These are phyloP conservation scores for Eurois occulta DNA, from an alignment of 2,888 invertebrate genomes.

Conservation along the genomic window DNA sequence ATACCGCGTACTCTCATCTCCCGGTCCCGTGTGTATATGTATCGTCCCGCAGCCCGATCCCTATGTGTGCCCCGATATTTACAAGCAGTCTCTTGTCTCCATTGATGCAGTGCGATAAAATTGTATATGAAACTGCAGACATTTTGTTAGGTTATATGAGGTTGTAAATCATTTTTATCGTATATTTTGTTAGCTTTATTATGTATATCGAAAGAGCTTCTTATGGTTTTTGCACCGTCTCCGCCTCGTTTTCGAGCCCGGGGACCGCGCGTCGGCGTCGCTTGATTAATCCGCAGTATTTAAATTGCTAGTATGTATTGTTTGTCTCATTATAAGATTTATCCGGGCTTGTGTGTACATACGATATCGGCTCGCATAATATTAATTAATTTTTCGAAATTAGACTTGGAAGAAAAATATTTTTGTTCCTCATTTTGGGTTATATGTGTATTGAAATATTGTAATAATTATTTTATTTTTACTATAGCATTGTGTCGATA, in stretches of 20 bases:
- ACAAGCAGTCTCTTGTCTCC: conserved; percentile 66
- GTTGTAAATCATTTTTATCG: conserved; percentile 90
- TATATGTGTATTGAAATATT: conserved; percentile 76
- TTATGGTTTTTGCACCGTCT: conserved; percentile 77
- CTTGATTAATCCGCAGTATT: conserved; percentile 78
- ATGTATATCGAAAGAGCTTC: conserved; percentile 84
- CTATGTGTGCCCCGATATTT: conserved; percentile 77
- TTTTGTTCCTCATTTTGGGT: conserved; percentile 77
- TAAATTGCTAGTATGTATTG: conserved; percentile 84
- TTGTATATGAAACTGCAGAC: conserved; percentile 84
- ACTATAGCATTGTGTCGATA: conserved; percentile 77
- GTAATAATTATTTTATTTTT: conserved; percentile 80
- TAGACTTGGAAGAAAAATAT: conserved; percentile 72
- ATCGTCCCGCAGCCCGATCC: conserved; percentile 76
- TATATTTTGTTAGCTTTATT: conserved; percentile 90
- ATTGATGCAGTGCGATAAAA: conserved; percentile 76
- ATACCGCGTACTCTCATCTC: conserved; percentile 53
- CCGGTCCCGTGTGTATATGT: conserved; percentile 82
- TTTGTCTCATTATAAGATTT: conserved; percentile 73
- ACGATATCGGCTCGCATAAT: conserved; percentile 82
- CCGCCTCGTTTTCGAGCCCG: conserved; percentile 76
- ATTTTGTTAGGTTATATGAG: conserved; percentile 89
- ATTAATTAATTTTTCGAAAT: conserved; percentile 76
- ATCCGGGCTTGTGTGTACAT: conserved; percentile 81
- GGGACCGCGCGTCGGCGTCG: conserved; percentile 67